Percentiles rank a stretch among this genome's conserved stretches.
These are phyloP conservation scores for Panthera tigris DNA, from an alignment of 2,113 vertebrate genomes.

Conservation along the genomic window DNA sequence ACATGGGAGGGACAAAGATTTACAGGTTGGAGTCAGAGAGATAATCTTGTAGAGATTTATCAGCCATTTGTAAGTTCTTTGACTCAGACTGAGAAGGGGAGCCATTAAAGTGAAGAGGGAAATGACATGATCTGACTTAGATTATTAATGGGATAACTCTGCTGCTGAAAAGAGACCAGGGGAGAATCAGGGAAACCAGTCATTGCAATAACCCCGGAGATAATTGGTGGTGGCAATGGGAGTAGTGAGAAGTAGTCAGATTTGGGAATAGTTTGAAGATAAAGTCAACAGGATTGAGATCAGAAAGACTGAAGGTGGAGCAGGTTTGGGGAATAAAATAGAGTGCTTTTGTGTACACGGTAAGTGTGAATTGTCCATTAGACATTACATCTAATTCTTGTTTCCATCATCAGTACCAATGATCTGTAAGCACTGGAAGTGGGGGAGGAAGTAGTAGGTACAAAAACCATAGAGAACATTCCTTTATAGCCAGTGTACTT, in stretches of 20 bases:
- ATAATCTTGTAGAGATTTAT: background rate
- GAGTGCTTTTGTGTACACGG: background rate
- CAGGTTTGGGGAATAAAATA: background rate
- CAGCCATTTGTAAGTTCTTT: background rate
- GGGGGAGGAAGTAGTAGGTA: background rate
- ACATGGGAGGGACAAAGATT: background rate
- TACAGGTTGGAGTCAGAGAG: background rate
- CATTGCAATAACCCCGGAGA: background rate
- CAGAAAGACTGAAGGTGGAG: background rate
- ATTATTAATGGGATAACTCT: background rate
- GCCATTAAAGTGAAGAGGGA: background rate
- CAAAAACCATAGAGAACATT: background rate
- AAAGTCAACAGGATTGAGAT: background rate
- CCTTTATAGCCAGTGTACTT: background rate
- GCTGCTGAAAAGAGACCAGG: background rate
- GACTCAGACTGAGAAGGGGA: background rate
- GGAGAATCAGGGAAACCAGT: background rate
- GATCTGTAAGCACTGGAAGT: background rate
- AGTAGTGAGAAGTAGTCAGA: background rate
- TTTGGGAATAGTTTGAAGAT: constrained; percentile 1
- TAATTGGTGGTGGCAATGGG: background rate
- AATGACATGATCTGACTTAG: background rate
- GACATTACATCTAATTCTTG: background rate
- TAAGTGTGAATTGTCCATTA: background rate
- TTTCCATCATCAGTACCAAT: background rate